Evolutionary conservation across 2,888 invertebrate species (phyloP).

Genomic region (Luperina testacea): DNA sequence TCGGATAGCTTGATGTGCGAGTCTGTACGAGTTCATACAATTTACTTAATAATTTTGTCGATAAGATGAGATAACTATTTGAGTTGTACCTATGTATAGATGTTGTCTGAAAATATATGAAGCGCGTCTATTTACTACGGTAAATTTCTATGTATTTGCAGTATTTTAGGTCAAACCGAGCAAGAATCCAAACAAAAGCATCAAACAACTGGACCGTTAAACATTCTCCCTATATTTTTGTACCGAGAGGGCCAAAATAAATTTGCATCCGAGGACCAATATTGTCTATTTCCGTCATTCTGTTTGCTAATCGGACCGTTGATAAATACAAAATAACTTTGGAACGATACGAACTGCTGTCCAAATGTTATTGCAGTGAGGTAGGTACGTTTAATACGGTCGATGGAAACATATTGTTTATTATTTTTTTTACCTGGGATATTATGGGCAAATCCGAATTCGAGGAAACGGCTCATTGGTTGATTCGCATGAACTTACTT

Average conservation of each 20-base stretch:
- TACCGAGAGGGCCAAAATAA: constrained; percentile 62
- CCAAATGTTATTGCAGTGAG: not conserved
- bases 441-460: not conserved
- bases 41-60: too few relatives aligned
- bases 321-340: constrained; percentile 65
- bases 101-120: not conserved
- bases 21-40: too few relatives aligned
- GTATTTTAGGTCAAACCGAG: not conserved
- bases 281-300: constrained; percentile 66
- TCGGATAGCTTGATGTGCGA: too few relatives aligned
- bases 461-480: not conserved
- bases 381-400: not conserved
- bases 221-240: not conserved
- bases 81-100: not conserved
- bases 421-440: not conserved
- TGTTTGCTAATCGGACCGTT: constrained; percentile 68
- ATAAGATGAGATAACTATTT: too few relatives aligned
- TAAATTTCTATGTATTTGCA: not conserved
- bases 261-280: constrained; percentile 66
- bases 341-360: constrained; percentile 12
- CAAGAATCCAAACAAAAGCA: constrained; percentile 25
- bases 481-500: not conserved
- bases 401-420: not conserved
- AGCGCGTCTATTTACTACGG: not conserved
- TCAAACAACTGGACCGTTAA: constrained; percentile 21